Evolutionary conservation across 2,888 invertebrate species (phyloP), one percentile per base, ranked within the genome.

Genomic region (Craniophora ligustri): DNA sequence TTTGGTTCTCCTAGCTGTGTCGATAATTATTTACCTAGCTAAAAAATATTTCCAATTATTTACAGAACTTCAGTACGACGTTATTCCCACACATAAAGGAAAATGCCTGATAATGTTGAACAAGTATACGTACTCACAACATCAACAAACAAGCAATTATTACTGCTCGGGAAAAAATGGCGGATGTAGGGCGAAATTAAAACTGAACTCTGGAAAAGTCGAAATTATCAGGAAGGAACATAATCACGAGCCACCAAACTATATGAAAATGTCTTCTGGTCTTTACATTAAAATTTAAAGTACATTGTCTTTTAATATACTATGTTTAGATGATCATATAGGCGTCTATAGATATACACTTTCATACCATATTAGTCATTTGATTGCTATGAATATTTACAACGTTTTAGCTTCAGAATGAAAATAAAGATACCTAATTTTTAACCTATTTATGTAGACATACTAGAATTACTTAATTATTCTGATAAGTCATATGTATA

Each of bases 91-190:
- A 6, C 16, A n/a, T 26, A 67, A 42, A 30, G 68, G 77, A 3
- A 69, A 64, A 18, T 10, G 42, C 0, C 44, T 79, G 16, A 35
- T 79, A 8, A 42, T 73, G 64, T 14, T 71, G 31, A 64, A 71
- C 2, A 54, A 63, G 1, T 70, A 60, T 32, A 78, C 78, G 1
- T 78, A 68, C 38, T 65, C 67, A n/a, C 64, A 59, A 57, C 39
- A 60, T 11, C 54, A 48, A 34, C 38, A 30, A 3, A 45, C 59
- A 5, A 48, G 38, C 6, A 63, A 23, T 13, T 76, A 57, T 35
- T 71, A 73, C 34, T 78, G 76, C 34, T 75, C 72, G 0, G 56
- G 56, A n/a, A 64, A 58, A 56, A 48, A 58, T 5, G 28, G 10
- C 0, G 68, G 72, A 1, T 78, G 74, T 30, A 60, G 39, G 35